Evolutionary conservation across 2,888 invertebrate species (phyloP).

Genomic region (Lepidonotus clava): DNA sequence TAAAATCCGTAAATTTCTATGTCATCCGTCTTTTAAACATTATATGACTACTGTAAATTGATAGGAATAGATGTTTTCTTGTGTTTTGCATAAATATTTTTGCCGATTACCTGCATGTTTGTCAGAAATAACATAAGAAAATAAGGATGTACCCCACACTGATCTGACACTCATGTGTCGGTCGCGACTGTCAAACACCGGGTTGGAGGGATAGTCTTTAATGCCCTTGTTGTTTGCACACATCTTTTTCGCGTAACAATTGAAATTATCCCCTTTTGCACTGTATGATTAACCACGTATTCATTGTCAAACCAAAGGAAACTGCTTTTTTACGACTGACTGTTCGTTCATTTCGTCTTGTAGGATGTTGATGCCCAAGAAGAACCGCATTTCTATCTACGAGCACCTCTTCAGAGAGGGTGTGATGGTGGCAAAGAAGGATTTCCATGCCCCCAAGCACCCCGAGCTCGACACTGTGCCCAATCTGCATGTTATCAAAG

Average conservation of each 20-base stretch:
- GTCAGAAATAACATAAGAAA: background rate
- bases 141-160: background rate
- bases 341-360: background rate
- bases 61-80: background rate
- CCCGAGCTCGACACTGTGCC: constrained; percentile 96
- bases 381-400: constrained; percentile 96
- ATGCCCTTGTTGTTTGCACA: too few relatives aligned
- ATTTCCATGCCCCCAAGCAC: constrained; percentile 98
- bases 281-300: too few relatives aligned
- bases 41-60: background rate
- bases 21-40: background rate
- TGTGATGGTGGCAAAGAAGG: constrained; percentile 99
- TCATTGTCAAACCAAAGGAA: too few relatives aligned
- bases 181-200: too few relatives aligned
- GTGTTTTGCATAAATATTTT: background rate
- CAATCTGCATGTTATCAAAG: constrained; percentile 99
- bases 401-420: constrained; percentile 99
- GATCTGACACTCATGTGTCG: background rate
- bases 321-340: background rate
- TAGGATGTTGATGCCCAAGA: constrained; percentile 99
- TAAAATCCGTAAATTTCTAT: background rate
- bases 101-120: too few relatives aligned
- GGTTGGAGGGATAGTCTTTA: too few relatives aligned
- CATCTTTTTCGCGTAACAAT: too few relatives aligned
- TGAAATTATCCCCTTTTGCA: too few relatives aligned